Evolutionary conservation across 2,888 invertebrate genomes (phyloP).

Genomic region (Dicranocentrus wangi): DNA sequence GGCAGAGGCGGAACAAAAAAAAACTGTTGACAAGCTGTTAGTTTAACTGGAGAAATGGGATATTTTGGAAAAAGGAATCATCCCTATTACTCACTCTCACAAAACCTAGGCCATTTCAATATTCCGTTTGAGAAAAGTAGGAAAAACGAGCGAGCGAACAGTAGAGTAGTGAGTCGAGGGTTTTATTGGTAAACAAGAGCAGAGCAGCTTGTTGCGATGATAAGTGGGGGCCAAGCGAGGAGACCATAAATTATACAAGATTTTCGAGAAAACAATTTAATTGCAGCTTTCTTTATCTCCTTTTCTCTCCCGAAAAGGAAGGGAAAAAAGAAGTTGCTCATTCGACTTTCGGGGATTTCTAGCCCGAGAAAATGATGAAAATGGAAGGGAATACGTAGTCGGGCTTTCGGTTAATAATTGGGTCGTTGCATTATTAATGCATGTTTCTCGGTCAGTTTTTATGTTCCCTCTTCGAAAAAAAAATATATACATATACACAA

Average conservation of each 20-base stretch:
- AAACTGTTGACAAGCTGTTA: conserved; percentile 53
- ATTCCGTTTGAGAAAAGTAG: neutral
- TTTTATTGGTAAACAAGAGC: conserved; percentile 2
- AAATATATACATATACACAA: too few relatives aligned
- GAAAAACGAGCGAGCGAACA: neutral
- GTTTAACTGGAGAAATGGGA: conserved; percentile 1
- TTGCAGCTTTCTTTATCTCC: conserved; percentile 56
- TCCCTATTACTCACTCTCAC: conserved; percentile 20
- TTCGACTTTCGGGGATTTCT: neutral
- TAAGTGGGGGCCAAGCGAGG: conserved; percentile 47
- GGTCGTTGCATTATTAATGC: conserved; percentile 56
- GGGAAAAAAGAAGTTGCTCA: neutral
- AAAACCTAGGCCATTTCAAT: neutral
- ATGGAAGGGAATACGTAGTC: neutral
- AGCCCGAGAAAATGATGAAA: neutral
- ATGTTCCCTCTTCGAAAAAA: neutral
- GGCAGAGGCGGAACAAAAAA: neutral
- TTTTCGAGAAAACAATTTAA: conserved; percentile 61
- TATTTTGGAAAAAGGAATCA: conserved; percentile 37
- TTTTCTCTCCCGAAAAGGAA: conserved; percentile 1
- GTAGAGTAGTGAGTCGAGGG: neutral
- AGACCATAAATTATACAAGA: conserved; percentile 58
- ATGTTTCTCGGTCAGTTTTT: conserved; percentile 26
- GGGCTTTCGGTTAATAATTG: conserved; percentile 38
- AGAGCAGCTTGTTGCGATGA: conserved; percentile 61